Percentiles rank a stretch among this genome's conserved stretches.
Conservation (phyloP, 2,888 invertebrate genomes). For the Phengaris alcon region DNA sequence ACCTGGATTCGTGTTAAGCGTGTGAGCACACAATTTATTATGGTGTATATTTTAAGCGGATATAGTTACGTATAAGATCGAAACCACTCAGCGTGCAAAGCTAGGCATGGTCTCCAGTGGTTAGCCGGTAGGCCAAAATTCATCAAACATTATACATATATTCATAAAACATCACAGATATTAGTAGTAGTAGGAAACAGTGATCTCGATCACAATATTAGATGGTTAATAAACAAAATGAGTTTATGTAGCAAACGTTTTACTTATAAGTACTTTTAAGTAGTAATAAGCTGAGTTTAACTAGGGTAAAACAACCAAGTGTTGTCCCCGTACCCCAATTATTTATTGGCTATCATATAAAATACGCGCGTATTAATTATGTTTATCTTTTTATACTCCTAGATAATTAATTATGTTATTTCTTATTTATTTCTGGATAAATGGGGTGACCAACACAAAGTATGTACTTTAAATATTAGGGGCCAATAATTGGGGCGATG, state of each 20-base stretch:
- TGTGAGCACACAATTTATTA: conserved; percentile 15
- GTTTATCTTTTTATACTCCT: too few relatives aligned
- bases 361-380: too few relatives aligned
- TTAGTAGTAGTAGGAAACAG: conserved; percentile 66
- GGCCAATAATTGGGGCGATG: too few relatives aligned
- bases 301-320: too few relatives aligned
- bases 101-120: conserved; percentile 57
- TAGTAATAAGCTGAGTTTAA: conserved; percentile 41
- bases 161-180: conserved; percentile 68
- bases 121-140: conserved; percentile 67
- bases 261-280: conserved; percentile 48
- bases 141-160: conserved; percentile 54
- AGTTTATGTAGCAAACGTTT: conserved; percentile 18
- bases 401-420: too few relatives aligned
- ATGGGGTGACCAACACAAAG: too few relatives aligned
- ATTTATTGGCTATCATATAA: too few relatives aligned
- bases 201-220: conserved; percentile 61
- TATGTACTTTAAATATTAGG: too few relatives aligned
- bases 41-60: conserved; percentile 22
- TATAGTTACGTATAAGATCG: conserved; percentile 21
- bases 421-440: too few relatives aligned
- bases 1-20: conserved; percentile 25
- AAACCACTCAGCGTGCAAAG: conserved; percentile 45
- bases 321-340: too few relatives aligned
- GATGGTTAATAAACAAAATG: conserved; percentile 43